phyloP scores from a whole-genome alignment of 2,113 vertebrate genomes.

The Vombatus ursinus region DNA sequence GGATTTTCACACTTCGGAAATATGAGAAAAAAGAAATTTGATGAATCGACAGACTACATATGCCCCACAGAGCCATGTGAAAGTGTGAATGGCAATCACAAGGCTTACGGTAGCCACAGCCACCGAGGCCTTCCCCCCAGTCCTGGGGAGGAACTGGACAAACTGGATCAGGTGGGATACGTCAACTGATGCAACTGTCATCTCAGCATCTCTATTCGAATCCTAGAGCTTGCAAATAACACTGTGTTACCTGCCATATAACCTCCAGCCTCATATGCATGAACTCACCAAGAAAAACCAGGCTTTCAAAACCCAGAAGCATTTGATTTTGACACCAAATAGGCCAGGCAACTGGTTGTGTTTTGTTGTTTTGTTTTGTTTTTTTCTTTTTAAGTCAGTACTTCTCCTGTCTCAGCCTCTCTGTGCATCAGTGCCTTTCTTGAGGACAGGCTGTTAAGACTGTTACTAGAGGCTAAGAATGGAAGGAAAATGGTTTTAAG shows the following conservation, averaged over 20 bases:
- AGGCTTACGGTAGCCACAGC: slow-evolving; percentile 80
- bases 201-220: slow-evolving; percentile 73
- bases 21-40: slow-evolving; percentile 95
- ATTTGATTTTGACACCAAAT: slow-evolving; percentile 48
- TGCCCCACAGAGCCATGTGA: slow-evolving; percentile 90
- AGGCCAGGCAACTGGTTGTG: not conserved
- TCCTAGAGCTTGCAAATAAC: slow-evolving; percentile 83
- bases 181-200: slow-evolving; percentile 83
- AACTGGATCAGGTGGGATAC: slow-evolving; percentile 87
- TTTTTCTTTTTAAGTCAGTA: not conserved
- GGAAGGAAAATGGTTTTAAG: slow-evolving; percentile 26
- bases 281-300: slow-evolving; percentile 69
- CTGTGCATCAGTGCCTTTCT: slow-evolving; percentile 22
- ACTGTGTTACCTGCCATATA: slow-evolving; percentile 78
- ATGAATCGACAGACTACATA: slow-evolving; percentile 95
- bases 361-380: not conserved
- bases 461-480: slow-evolving; percentile 43
- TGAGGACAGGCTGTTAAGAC: slow-evolving; percentile 58
- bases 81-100: slow-evolving; percentile 82
- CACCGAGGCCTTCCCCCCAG: slow-evolving; percentile 83
- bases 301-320: slow-evolving; percentile 66
- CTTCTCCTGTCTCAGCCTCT: slow-evolving; percentile 20
- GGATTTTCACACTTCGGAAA: slow-evolving; percentile 98
- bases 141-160: slow-evolving; percentile 86
- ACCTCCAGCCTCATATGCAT: slow-evolving; percentile 72